Conservation (phyloP, 2,888 invertebrate species). For the Petrophora chlorosata region DNA sequence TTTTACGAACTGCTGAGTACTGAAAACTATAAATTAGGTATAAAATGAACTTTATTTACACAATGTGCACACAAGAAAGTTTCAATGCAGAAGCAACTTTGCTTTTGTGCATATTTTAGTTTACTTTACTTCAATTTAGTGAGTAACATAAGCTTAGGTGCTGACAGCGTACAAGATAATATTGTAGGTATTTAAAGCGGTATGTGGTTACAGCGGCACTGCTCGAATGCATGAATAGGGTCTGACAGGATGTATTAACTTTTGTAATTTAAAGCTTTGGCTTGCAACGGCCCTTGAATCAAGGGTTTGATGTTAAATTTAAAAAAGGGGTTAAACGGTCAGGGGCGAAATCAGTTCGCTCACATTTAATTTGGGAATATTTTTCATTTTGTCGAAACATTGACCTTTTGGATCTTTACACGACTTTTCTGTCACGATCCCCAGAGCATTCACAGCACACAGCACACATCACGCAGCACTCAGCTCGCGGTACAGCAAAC, state of each 20-base stretch:
- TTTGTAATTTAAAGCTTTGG: slow-evolving; percentile 48
- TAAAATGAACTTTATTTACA: too few species aligned
- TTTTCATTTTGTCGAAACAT: slow-evolving; percentile 5
- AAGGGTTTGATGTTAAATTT: slow-evolving; percentile 37
- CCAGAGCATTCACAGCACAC: too few species aligned
- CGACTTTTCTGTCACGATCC: too few species aligned
- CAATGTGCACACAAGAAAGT: too few species aligned
- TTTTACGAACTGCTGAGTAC: too few species aligned
- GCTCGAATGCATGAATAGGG: slow-evolving; percentile 53
- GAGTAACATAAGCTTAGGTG: slow-evolving; percentile 4
- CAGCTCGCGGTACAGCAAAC: too few species aligned
- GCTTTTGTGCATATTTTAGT: too few species aligned
- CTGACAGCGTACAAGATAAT: slow-evolving; percentile 1
- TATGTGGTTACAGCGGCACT: slow-evolving; percentile 40
- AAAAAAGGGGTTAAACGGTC: slow-evolving; percentile 20
- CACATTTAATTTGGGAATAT: slow-evolving; percentile 6
- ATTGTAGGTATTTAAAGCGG: slow-evolving; percentile 44
- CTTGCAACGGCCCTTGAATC: slow-evolving; percentile 38
- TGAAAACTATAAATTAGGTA: too few species aligned
- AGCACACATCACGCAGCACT: too few species aligned
- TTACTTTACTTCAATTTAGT: too few species aligned
- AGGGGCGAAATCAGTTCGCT: slow-evolving; percentile 28
- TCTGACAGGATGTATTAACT: slow-evolving; percentile 57
- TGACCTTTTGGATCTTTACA: too few species aligned
- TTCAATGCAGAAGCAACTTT: too few species aligned